Conservation (phyloP, 2,888 invertebrate genomes). For the Amorpha juglandis region DNA sequence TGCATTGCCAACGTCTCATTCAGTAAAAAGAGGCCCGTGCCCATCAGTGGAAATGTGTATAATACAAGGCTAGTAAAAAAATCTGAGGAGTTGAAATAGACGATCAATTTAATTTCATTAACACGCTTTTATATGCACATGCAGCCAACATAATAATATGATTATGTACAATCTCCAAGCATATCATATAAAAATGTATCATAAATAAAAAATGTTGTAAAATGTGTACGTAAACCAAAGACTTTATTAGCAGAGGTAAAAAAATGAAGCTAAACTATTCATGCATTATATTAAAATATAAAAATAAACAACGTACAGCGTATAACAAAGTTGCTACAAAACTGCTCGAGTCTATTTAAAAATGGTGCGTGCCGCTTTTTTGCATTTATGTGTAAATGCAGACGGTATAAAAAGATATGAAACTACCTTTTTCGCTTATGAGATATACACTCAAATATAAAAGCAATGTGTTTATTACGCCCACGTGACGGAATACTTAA, state of each 20-base stretch:
- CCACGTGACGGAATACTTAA: slow-evolving; percentile 1
- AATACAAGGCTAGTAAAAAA: too few relatives aligned
- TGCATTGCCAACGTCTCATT: too few relatives aligned
- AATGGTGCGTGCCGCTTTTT: background rate
- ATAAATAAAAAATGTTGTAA: background rate
- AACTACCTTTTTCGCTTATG: slow-evolving; percentile 13
- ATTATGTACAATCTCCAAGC: too few relatives aligned
- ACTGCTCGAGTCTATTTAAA: slow-evolving; percentile 29
- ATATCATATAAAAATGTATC: background rate
- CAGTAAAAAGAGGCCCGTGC: too few relatives aligned
- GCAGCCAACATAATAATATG: too few relatives aligned
- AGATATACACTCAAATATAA: slow-evolving; percentile 1
- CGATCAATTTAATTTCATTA: too few relatives aligned
- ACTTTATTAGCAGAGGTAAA: background rate
- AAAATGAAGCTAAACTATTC: background rate
- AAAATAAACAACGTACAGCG: background rate
- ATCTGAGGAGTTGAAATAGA: too few relatives aligned
- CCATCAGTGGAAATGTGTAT: too few relatives aligned
- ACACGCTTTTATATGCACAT: too few relatives aligned
- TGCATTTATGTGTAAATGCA: slow-evolving; percentile 13
- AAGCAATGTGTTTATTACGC: slow-evolving; percentile 2
- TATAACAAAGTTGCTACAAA: slow-evolving; percentile 34
- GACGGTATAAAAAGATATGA: slow-evolving; percentile 2
- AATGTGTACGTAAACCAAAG: background rate
- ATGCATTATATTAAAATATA: background rate